phyloP scores from a whole-genome alignment of 2,888 invertebrate species.

The Epinotia ramella region DNA sequence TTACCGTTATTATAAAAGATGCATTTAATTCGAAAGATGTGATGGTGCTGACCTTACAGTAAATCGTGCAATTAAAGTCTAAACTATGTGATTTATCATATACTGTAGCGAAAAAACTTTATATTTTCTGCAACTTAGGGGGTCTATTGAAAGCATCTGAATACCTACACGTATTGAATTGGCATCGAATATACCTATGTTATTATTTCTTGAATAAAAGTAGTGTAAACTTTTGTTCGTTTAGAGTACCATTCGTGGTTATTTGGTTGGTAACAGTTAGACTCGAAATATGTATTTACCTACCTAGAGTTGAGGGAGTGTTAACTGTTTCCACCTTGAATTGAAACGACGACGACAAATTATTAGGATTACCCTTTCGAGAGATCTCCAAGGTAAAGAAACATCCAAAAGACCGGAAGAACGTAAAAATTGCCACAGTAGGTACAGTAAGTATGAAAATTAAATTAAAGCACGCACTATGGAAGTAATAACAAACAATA shows the following conservation, averaged over 20 bases:
- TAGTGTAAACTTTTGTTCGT: background rate
- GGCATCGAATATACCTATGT: background rate
- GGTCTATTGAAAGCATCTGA: background rate
- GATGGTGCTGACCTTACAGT: slow-evolving; percentile 1
- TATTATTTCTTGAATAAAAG: background rate
- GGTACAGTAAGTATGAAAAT: no score
- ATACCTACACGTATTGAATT: background rate
- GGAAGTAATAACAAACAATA: no score
- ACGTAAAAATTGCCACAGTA: background rate
- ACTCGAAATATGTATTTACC: no score
- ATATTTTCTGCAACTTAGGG: background rate
- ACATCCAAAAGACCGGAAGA: slow-evolving; percentile 2
- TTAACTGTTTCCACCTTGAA: background rate
- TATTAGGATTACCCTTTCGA: background rate
- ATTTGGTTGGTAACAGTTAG: no score
- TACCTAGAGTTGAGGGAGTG: background rate
- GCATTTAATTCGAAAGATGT: background rate
- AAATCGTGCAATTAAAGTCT: background rate
- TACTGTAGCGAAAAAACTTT: background rate
- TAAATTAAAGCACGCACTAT: no score
- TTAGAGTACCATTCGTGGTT: no score
- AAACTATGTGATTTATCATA: background rate
- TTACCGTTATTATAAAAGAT: background rate
- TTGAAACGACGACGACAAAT: background rate
- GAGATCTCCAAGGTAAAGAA: slow-evolving; percentile 5